Evolutionary conservation across 2,113 vertebrate species (phyloP).

Genomic region (Anguilla rostrata): DNA sequence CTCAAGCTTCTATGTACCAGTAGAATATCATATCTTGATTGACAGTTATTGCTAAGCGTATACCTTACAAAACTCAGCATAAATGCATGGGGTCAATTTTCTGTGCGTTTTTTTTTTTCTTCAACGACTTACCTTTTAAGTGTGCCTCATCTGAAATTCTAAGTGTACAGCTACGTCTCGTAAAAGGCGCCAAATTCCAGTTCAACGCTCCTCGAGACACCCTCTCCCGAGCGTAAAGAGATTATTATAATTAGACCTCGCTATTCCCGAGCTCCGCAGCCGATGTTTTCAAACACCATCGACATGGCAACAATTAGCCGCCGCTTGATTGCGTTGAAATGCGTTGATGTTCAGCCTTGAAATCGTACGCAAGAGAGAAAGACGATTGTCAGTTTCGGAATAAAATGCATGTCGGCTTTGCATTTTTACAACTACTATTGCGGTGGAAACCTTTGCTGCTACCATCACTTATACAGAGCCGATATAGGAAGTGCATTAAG

Average conservation of each 20-base stretch:
- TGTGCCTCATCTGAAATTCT: not conserved
- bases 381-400: not conserved
- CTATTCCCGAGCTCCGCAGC: not conserved
- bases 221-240: not conserved
- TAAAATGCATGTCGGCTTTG: not conserved
- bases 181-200: not conserved
- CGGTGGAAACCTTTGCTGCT: not conserved
- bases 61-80: too few species aligned
- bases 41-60: too few species aligned
- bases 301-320: constrained; percentile 6
- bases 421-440: not conserved
- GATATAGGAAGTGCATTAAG: not conserved
- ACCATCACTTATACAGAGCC: not conserved
- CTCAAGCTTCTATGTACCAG: too few species aligned
- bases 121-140: too few species aligned
- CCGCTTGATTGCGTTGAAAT: constrained; percentile 8
- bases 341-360: not conserved
- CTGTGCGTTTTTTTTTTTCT: too few species aligned
- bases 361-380: not conserved
- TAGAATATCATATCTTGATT: too few species aligned
- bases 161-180: not conserved
- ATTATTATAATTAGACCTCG: not conserved
- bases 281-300: not conserved
- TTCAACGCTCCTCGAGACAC: not conserved
- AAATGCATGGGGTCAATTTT: too few species aligned